These are phyloP conservation scores for Tanypteryx hageni DNA, from an alignment of 2,888 invertebrate genomes.

Conservation along the genomic window DNA sequence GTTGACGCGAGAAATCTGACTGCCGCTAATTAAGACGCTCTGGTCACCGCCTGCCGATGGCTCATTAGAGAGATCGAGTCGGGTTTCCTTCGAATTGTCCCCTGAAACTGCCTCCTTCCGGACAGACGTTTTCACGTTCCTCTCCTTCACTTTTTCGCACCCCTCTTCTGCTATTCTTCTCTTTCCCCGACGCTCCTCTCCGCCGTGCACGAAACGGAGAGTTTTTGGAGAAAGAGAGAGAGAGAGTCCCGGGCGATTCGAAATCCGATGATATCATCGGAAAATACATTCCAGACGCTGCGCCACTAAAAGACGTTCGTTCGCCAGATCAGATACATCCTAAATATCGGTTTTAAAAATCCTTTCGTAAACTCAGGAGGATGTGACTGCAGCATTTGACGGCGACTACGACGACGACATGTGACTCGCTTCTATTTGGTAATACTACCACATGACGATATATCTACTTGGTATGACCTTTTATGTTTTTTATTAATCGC, in stretches of 20 bases:
- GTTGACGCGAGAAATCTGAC: conserved; percentile 29
- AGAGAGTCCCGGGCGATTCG: conserved; percentile 15
- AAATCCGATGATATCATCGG: conserved; percentile 31
- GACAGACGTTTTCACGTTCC: not conserved
- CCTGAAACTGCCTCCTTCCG: conserved; percentile 36
- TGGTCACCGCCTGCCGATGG: not conserved
- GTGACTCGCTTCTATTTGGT: no score
- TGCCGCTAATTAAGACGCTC: conserved; percentile 46
- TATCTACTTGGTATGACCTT: no score
- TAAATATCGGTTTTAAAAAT: not conserved
- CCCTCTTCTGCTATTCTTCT: no score
- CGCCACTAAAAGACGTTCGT: not conserved
- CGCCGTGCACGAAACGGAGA: not conserved
- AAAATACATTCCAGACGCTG: not conserved
- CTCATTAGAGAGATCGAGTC: conserved; percentile 12
- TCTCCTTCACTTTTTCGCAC: no score
- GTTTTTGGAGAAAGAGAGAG: not conserved
- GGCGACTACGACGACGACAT: no score
- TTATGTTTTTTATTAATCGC: no score
- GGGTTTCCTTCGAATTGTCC: conserved; percentile 24
- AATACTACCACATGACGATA: no score
- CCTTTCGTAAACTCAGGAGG: not conserved
- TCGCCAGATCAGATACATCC: not conserved
- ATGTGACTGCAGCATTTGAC: no score
- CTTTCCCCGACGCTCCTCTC: not conserved